phyloP scores from a whole-genome alignment of 2,888 invertebrate species.

The Cryptocephalus primarius region DNA sequence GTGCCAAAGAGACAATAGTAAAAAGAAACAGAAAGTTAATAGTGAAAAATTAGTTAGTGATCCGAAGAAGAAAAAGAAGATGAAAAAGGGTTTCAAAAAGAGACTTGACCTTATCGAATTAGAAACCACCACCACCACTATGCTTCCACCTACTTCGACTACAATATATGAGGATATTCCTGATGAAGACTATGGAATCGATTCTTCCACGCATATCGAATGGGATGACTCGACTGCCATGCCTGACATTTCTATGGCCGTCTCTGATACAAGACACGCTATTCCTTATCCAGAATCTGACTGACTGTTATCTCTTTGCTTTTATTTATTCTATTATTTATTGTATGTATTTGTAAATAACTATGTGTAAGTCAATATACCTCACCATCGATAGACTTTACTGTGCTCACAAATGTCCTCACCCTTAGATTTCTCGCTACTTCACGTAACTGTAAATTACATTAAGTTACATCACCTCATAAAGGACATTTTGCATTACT shows the following conservation, averaged over 20 bases:
- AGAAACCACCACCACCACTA: constrained; percentile 34
- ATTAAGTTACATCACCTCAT: too few species aligned
- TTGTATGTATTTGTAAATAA: constrained; percentile 37
- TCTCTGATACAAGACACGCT: constrained; percentile 17
- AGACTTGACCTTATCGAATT: constrained; percentile 35
- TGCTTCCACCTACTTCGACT: constrained; percentile 40
- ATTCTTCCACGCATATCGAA: constrained; percentile 33
- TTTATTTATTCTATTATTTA: constrained; percentile 39
- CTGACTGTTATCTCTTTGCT: constrained; percentile 28
- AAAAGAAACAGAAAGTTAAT: constrained; percentile 24
- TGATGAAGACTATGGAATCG: constrained; percentile 35
- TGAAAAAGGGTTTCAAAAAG: constrained; percentile 36
- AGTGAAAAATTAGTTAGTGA: constrained; percentile 24
- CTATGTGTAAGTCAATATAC: constrained; percentile 31
- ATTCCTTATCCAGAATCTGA: constrained; percentile 25
- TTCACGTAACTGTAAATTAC: too few species aligned
- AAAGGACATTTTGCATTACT: too few species aligned
- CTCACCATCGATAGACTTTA: constrained; percentile 20
- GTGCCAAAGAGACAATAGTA: constrained; percentile 36
- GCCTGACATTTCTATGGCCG: constrained; percentile 24
- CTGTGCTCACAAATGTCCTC: too few species aligned
- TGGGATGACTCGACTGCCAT: constrained; percentile 34
- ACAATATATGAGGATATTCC: constrained; percentile 37
- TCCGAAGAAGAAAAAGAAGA: constrained; percentile 40
- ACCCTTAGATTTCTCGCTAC: too few species aligned